These are phyloP conservation scores for Himalopsyche kuldschensis DNA, from an alignment of 2,888 invertebrate species.

Conservation along the genomic window DNA sequence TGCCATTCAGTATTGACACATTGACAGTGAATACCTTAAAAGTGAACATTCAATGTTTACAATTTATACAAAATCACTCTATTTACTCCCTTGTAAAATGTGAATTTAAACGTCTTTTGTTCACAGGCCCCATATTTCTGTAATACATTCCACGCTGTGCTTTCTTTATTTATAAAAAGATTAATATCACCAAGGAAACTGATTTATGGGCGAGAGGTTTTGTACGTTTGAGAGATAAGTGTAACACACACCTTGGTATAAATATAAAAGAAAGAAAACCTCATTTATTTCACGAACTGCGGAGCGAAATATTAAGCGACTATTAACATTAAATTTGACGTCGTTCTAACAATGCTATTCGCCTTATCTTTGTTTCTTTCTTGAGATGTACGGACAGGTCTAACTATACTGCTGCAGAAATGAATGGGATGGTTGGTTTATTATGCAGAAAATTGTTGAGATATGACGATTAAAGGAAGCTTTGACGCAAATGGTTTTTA, in stretches of 20 bases:
- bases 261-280: background rate
- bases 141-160: background rate
- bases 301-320: background rate
- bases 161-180: background rate
- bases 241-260: background rate
- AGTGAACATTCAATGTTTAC: no score
- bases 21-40: no score
- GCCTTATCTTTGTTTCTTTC: background rate
- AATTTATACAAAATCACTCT: no score
- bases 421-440: no score
- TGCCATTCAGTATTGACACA: no score
- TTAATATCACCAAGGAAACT: background rate
- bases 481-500: no score
- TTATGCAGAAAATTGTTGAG: no score
- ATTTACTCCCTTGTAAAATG: background rate
- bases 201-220: background rate
- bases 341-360: background rate
- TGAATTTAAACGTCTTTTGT: background rate
- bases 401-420: no score
- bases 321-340: background rate
- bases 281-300: background rate
- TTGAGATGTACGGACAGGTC: background rate
- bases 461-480: no score
- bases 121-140: background rate
- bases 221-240: background rate